Percentiles rank a stretch among this genome's conserved stretches.
Conservation (phyloP, 2,113 vertebrate species). For the Ctenomys sociabilis region DNA sequence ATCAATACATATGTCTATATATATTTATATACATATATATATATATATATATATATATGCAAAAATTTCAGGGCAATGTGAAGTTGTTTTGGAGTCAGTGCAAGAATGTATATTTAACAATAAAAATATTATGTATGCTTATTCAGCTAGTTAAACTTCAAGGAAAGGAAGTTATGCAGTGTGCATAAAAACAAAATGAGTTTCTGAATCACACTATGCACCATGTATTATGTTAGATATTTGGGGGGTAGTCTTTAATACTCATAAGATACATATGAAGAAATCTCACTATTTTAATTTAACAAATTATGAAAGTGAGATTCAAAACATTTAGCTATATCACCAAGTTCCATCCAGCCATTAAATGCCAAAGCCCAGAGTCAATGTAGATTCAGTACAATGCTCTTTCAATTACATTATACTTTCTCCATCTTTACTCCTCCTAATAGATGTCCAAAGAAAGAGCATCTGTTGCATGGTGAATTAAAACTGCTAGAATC, state of each 20-base stretch:
- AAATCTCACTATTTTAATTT: neutral
- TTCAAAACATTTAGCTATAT: conserved; percentile 14
- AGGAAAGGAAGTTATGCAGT: neutral
- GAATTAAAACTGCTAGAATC: neutral
- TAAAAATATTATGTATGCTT: neutral
- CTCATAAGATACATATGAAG: neutral
- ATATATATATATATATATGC: neutral
- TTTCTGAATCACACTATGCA: neutral
- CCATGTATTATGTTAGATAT: neutral
- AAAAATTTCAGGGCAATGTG: neutral
- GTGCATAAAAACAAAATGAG: neutral
- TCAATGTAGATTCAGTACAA: neutral
- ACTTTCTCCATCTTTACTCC: neutral
- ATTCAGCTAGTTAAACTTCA: neutral
- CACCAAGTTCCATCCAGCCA: neutral
- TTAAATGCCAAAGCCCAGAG: neutral
- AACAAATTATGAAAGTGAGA: conserved; percentile 24
- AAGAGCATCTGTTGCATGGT: neutral
- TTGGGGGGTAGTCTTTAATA: neutral
- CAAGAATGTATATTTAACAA: neutral
- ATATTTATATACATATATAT: neutral
- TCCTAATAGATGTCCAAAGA: neutral
- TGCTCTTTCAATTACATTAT: neutral
- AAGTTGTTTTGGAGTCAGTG: neutral
- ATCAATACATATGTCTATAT: neutral